Conservation (phyloP, 2,797 vertebrate species). For the Knipowitschia caucasica region DNA sequence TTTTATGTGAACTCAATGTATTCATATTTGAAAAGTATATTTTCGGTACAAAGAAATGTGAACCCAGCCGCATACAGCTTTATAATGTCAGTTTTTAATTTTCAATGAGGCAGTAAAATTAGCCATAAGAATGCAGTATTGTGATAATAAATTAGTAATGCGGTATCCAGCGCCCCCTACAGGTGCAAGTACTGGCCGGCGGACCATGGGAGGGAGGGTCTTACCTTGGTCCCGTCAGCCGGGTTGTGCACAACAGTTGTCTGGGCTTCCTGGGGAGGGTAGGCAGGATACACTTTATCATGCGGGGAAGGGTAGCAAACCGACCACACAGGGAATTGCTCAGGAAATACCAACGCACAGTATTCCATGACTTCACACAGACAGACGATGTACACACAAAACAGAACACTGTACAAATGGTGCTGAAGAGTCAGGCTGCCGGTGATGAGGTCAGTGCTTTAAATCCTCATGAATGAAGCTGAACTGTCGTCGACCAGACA, state of each 20-base stretch:
- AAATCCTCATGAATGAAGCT: neutral
- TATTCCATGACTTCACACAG: constrained; percentile 35
- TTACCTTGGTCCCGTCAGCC: constrained; percentile 97
- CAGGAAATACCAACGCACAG: constrained; percentile 35
- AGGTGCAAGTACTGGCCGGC: constrained; percentile 29
- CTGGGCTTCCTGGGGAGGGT: constrained; percentile 89
- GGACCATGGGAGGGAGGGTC: constrained; percentile 45
- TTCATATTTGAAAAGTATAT: constrained; percentile 1
- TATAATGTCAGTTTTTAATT: too few relatives aligned
- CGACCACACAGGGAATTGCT: constrained; percentile 26
- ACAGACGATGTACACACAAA: constrained; percentile 37
- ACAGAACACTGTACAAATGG: constrained; percentile 44
- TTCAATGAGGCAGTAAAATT: too few relatives aligned
- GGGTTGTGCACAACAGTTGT: constrained; percentile 98
- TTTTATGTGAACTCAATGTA: constrained; percentile 3
- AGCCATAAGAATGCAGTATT: too few relatives aligned
- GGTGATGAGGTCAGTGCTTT: constrained; percentile 8
- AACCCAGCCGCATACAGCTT: too few relatives aligned
- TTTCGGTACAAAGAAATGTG: too few relatives aligned
- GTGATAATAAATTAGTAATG: constrained; percentile 20
- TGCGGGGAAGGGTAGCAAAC: constrained; percentile 62
- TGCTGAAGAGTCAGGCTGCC: constrained; percentile 19
- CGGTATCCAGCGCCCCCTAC: constrained; percentile 29
- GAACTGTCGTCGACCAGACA: constrained; percentile 7
- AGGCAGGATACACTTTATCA: constrained; percentile 83